Percentiles rank a stretch among this genome's conserved stretches.
phyloP scores from a whole-genome alignment of 1,140 invertebrate species.

The Mizuhopecten yessoensis region DNA sequence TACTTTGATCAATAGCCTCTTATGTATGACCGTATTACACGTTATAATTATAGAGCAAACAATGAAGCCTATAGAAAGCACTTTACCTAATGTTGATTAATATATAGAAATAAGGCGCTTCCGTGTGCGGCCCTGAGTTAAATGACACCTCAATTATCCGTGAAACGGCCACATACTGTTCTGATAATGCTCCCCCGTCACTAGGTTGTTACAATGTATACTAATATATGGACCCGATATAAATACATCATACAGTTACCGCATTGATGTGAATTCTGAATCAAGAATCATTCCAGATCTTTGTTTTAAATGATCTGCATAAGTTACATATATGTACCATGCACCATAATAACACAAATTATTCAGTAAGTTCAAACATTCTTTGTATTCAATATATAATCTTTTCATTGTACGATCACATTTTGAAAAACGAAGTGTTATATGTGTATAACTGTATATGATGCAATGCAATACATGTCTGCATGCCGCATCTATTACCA shows the following conservation, averaged over 20 bases:
- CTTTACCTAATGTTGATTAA: slow-evolving; percentile 39
- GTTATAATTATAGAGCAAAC: not conserved
- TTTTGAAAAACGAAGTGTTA: no score
- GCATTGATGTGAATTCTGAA: no score
- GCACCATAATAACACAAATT: no score
- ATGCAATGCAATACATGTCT: no score
- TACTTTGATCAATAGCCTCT: slow-evolving; percentile 34
- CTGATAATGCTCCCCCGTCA: not conserved
- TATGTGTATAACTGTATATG: no score
- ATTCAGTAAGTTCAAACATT: no score
- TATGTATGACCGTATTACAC: slow-evolving; percentile 19
- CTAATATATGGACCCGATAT: not conserved
- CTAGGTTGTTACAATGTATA: not conserved
- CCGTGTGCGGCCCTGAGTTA: not conserved
- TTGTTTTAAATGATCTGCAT: no score
- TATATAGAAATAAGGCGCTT: not conserved
- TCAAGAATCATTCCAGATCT: no score
- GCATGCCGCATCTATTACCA: no score
- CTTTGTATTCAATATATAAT: no score
- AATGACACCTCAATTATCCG: not conserved
- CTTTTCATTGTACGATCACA: no score
- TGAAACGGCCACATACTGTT: not conserved
- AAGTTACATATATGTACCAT: no score
- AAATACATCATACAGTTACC: not conserved
- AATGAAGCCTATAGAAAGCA: not conserved